Conservation (phyloP, 2,888 invertebrate species). For the Nymphalis polychloros region DNA sequence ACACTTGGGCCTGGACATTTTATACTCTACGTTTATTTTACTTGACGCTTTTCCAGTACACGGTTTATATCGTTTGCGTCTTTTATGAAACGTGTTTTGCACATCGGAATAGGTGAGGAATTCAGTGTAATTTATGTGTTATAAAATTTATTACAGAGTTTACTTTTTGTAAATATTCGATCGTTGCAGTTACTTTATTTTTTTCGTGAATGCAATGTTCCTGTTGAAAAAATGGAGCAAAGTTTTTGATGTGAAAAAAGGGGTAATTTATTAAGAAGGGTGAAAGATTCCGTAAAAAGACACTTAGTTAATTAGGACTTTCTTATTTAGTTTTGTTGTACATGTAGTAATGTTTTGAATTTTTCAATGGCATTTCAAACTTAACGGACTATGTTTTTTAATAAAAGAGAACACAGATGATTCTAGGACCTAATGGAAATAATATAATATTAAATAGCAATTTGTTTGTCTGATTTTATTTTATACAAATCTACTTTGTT, state of each 20-base stretch:
- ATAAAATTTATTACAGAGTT: background rate
- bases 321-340: too few species aligned
- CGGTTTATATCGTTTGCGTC: slow-evolving; percentile 24
- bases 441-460: too few species aligned
- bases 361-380: too few species aligned
- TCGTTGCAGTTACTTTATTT: too few species aligned
- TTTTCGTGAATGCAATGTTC: background rate
- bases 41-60: slow-evolving; percentile 20
- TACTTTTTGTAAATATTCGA: background rate
- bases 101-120: background rate
- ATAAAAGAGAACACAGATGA: too few species aligned
- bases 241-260: background rate
- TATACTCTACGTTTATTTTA: slow-evolving; percentile 40
- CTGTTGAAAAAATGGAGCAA: background rate
- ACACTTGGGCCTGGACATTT: slow-evolving; percentile 39
- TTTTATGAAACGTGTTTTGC: slow-evolving; percentile 19
- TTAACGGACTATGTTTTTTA: too few species aligned
- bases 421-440: too few species aligned
- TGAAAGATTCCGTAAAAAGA: background rate
- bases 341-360: too few species aligned
- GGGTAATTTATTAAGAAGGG: background rate
- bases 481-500: too few species aligned
- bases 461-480: too few species aligned
- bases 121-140: background rate
- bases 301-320: background rate